These are phyloP conservation scores for Pangasianodon gigas DNA, from an alignment of 2,113 vertebrate genomes.

Conservation along the genomic window DNA sequence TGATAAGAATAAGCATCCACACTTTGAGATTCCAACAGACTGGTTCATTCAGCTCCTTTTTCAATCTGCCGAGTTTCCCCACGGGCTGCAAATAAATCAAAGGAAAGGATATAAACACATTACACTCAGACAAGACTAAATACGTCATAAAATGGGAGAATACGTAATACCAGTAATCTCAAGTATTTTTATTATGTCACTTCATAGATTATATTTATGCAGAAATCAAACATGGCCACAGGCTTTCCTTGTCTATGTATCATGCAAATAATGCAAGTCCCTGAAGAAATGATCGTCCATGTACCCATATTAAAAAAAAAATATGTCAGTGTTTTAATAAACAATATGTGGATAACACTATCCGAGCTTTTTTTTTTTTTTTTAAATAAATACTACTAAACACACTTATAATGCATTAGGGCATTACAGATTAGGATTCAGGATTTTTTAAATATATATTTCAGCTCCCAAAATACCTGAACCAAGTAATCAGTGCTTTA, in stretches of 20 bases:
- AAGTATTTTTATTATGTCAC: not conserved
- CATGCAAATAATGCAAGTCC: not conserved
- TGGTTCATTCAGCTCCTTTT: slow-evolving; percentile 45
- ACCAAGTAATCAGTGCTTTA: not conserved
- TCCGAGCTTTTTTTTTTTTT: not conserved
- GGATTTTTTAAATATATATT: not conserved
- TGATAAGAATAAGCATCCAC: slow-evolving; percentile 61
- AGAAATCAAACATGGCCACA: not conserved
- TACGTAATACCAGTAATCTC: not conserved
- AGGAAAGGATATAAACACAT: not conserved
- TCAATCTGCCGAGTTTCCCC: not conserved
- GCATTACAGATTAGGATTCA: not conserved
- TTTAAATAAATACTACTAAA: not conserved
- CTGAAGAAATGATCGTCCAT: not conserved
- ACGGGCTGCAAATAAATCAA: slow-evolving; percentile 15
- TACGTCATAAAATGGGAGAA: not conserved
- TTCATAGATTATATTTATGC: not conserved
- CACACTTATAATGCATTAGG: not conserved
- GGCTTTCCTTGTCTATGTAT: too few species aligned
- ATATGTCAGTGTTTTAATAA: not conserved
- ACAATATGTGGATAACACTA: not conserved
- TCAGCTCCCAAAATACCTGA: not conserved
- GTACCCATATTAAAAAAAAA: not conserved
- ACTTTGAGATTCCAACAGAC: slow-evolving; percentile 50
- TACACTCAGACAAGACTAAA: not conserved